Percentiles rank a stretch among this genome's conserved stretches.
Conservation (phyloP, 2,888 invertebrate genomes). For the Nomada lathburiana region DNA sequence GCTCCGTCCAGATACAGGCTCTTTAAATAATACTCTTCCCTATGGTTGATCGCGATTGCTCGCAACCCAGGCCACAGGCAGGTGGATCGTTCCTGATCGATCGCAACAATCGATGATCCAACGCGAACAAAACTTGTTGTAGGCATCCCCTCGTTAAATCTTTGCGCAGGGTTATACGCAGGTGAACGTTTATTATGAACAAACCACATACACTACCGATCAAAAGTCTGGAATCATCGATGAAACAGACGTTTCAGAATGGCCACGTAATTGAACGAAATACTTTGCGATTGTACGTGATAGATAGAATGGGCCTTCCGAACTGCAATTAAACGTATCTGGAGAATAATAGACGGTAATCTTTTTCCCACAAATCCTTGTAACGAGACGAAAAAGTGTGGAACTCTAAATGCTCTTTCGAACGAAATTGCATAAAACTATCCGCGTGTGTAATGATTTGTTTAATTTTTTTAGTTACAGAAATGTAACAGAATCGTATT, state of each 20-base stretch:
- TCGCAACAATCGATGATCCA: slow-evolving; percentile 36
- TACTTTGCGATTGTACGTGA: neutral
- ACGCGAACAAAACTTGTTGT: slow-evolving; percentile 16
- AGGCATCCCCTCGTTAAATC: slow-evolving; percentile 10
- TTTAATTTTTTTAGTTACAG: neutral
- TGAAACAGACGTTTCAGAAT: neutral
- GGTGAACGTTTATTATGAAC: slow-evolving; percentile 33
- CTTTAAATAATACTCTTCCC: slow-evolving; percentile 57
- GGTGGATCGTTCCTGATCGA: slow-evolving; percentile 49
- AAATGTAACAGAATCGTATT: neutral
- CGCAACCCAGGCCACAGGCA: slow-evolving; percentile 24
- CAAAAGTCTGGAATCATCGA: neutral
- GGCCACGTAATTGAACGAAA: neutral
- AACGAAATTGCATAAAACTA: neutral
- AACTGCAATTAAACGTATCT: neutral
- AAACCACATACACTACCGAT: neutral
- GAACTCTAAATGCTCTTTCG: too few relatives aligned
- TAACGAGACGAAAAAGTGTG: too few relatives aligned
- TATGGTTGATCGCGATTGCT: slow-evolving; percentile 43
- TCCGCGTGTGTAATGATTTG: neutral
- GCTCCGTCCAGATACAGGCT: slow-evolving; percentile 51
- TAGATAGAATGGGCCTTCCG: neutral
- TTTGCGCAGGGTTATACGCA: neutral
- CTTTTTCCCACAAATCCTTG: neutral
- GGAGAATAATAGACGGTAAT: neutral